A percentile compares a stretch with the other conserved stretches of the same genome.
Conservation (phyloP, 2,888 invertebrate species). For the Parnassius apollo region DNA sequence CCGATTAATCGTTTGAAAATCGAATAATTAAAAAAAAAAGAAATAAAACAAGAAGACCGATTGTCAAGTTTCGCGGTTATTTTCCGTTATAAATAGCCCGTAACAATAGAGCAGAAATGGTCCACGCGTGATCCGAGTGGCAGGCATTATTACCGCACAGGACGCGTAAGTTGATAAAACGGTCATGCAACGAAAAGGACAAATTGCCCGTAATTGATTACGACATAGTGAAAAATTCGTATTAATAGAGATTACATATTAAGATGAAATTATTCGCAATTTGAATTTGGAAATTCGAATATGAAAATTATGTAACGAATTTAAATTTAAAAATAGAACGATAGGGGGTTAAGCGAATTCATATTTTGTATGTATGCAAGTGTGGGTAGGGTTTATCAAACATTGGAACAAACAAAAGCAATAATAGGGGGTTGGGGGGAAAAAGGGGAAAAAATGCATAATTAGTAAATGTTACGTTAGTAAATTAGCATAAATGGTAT, state of each 20-base stretch:
- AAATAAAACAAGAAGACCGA: too few species aligned
- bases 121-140: conserved; percentile 57
- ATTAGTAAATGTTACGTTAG: conserved; percentile 50
- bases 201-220: conserved; percentile 47
- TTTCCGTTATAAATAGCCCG: conserved; percentile 33
- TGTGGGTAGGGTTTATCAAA: neutral
- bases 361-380: neutral
- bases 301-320: neutral
- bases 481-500: conserved; percentile 6
- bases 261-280: neutral
- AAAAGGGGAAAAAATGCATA: conserved; percentile 41
- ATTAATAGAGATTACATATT: neutral
- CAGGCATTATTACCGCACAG: conserved; percentile 44
- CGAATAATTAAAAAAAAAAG: too few species aligned
- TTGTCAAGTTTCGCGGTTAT: conserved; percentile 5
- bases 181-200: conserved; percentile 45
- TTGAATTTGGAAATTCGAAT: neutral
- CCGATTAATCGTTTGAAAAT: too few species aligned
- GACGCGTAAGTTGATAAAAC: conserved; percentile 64
- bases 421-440: conserved; percentile 42
- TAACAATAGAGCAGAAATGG: conserved; percentile 47
- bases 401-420: conserved; percentile 40
- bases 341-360: too few species aligned
- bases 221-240: neutral
- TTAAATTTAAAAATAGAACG: neutral